Conservation (phyloP, 2,797 vertebrate species). For the Neosilurus hyrtlii region DNA sequence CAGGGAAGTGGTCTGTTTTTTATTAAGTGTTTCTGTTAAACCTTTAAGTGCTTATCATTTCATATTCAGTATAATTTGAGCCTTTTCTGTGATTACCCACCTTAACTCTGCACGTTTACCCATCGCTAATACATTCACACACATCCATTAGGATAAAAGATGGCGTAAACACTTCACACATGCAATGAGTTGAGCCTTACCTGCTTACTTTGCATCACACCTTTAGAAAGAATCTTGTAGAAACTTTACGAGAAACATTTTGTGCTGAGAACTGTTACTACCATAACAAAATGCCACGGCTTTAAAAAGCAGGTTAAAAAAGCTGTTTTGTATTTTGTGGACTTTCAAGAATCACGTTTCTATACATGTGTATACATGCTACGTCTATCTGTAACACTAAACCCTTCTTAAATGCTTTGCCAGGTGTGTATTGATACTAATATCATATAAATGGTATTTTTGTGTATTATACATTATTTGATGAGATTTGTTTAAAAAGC, state of each 20-base stretch:
- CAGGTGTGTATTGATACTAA: slow-evolving; percentile 16
- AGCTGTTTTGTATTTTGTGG: slow-evolving; percentile 35
- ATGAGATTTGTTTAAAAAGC: slow-evolving; percentile 18
- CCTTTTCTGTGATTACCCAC: neutral
- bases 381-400: slow-evolving; percentile 4
- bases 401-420: slow-evolving; percentile 12
- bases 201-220: too few relatives aligned
- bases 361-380: slow-evolving; percentile 24
- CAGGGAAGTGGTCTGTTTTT: neutral
- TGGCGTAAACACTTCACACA: neutral
- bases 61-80: neutral
- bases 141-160: neutral
- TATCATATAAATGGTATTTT: neutral
- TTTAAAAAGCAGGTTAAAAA: slow-evolving; percentile 33
- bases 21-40: slow-evolving; percentile 8
- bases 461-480: slow-evolving; percentile 29
- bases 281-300: neutral
- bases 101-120: neutral
- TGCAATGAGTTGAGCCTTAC: neutral
- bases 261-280: slow-evolving; percentile 33
- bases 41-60: slow-evolving; percentile 1
- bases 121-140: neutral
- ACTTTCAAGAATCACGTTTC: slow-evolving; percentile 6
- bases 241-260: neutral
- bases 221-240: neutral